These are phyloP conservation scores for Loxodonta africana DNA, from an alignment of 2,113 vertebrate genomes.

Conservation along the genomic window DNA sequence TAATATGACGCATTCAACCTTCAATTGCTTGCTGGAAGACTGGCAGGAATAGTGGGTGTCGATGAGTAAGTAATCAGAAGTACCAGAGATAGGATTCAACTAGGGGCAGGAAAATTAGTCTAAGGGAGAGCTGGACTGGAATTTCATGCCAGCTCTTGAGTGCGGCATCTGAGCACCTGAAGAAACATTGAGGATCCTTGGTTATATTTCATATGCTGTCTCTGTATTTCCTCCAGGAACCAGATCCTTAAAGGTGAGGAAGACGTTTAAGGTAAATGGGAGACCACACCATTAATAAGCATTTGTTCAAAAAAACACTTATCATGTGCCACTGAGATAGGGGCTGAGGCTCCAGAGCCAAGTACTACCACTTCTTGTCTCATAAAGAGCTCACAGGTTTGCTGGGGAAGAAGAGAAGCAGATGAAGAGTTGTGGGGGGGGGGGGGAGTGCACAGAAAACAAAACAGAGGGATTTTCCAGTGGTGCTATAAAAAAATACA, in stretches of 20 bases:
- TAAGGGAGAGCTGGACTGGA: neutral
- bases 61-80: neutral
- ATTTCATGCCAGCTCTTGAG: neutral
- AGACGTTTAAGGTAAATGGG: neutral
- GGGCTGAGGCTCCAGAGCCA: neutral
- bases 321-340: neutral
- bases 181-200: neutral
- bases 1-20: neutral
- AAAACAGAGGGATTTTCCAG: neutral
- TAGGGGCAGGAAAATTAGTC: neutral
- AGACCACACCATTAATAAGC: neutral
- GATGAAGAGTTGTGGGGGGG: neutral
- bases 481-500: too few relatives aligned
- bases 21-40: neutral
- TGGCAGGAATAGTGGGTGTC: neutral
- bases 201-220: neutral
- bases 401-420: neutral
- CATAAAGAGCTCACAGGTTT: neutral
- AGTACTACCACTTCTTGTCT: neutral
- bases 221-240: neutral
- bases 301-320: neutral
- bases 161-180: neutral
- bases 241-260: neutral
- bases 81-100: neutral
- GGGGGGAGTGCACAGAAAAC: neutral